Conservation (phyloP, 2,113 vertebrate species). For the Pelmatolapia mariae region DNA sequence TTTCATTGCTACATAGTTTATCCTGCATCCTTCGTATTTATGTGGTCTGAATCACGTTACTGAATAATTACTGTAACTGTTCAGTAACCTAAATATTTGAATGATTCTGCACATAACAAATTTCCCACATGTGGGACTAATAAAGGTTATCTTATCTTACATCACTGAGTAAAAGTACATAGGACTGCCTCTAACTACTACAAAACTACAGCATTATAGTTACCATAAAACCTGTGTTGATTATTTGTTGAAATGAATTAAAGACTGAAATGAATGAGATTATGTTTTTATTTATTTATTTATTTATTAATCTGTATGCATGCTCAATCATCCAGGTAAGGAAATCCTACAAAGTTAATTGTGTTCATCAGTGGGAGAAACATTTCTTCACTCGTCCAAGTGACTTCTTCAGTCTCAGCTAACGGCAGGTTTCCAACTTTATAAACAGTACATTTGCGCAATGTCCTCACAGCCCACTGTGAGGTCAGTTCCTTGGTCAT, state of each 20-base stretch:
- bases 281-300: background rate
- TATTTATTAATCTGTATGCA: background rate
- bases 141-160: too few species aligned
- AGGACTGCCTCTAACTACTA: background rate
- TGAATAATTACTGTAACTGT: background rate
- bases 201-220: background rate
- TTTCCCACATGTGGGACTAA: too few species aligned
- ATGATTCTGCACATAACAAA: background rate
- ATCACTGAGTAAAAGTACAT: background rate
- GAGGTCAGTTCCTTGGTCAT: too few species aligned
- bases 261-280: background rate
- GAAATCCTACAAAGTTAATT: background rate
- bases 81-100: rapidly evolving
- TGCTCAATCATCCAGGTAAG: background rate
- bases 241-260: background rate
- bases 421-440: background rate
- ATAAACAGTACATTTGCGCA: background rate
- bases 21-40: background rate
- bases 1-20: background rate
- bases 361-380: background rate
- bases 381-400: background rate
- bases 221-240: background rate
- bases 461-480: too few species aligned
- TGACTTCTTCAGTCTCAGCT: background rate
- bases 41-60: background rate